phyloP scores from a whole-genome alignment of 1,140 invertebrate genomes.

The Akabosia matsudoensis region DNA sequence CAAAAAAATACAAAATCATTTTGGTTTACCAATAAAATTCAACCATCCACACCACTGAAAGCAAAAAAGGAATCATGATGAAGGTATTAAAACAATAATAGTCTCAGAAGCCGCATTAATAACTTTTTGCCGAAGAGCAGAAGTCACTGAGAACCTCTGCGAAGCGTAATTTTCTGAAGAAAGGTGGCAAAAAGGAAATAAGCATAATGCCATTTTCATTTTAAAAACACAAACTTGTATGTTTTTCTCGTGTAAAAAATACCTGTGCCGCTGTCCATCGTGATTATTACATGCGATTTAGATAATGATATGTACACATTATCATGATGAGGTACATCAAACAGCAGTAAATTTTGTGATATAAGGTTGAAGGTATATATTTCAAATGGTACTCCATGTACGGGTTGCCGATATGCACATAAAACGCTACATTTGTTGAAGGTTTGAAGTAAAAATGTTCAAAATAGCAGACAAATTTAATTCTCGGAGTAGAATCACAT shows the following conservation, averaged over 20 bases:
- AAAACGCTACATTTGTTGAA: no score
- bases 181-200: conserved; percentile 12
- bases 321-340: not conserved
- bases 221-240: not conserved
- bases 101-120: no score
- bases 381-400: no score
- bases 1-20: not conserved
- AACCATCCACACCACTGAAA: not conserved
- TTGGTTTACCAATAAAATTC: not conserved
- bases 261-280: not conserved
- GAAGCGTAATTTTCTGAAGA: not conserved
- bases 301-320: conserved; percentile 6
- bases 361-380: no score
- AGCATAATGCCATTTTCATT: not conserved
- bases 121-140: not conserved
- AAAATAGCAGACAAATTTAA: not conserved
- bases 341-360: no score
- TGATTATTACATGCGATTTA: not conserved
- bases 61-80: not conserved
- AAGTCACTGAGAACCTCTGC: not conserved
- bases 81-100: not conserved
- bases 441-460: no score
- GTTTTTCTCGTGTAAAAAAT: not conserved
- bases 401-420: no score
- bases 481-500: no score